Evolutionary conservation across 2,888 invertebrate genomes (phyloP), one percentile per base, ranked within the genome.

Genomic region (Drosophila multiciliata): DNA sequence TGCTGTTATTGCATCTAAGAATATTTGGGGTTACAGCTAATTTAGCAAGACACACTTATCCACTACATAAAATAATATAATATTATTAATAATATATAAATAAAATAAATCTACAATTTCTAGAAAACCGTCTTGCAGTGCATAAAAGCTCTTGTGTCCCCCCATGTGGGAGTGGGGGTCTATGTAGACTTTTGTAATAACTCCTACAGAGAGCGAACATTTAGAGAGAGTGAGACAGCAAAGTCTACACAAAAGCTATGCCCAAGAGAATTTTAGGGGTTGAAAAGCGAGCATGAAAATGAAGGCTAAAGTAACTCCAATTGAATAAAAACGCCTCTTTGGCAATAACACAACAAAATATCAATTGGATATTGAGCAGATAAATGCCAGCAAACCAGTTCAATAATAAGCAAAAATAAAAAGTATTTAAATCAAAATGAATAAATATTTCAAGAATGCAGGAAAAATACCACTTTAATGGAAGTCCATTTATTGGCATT

Each of bases 211-310:
- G 53, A 66, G 64, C 40, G 35, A 49, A 33, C 23, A 52, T 45
- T 49, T 33, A 54, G 62, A 29, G 59, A 71, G 53, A 81, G 62
- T 50, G 73, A 75, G 69, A 69, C 33, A 52, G 42, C 62, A 62
- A 70, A 77, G 73, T 82, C 82, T 84, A 68, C 84, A 84, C 67
- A 60, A 80, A 73, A 73, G 79, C 65, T 68, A 64, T 58, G 58
- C 69, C 68, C 66, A 48, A 74, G 78, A 80, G 74, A 66, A 59
- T 54, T 65, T 35, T 71, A 29, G 54, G 84, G 89, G 78, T 72
- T 71, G 78, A 55, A 78, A 42, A n/a, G n/a, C 33, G 17, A 20
- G 20, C 17, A 66, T 60, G 20, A 53, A 74, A 61, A 66, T 70
- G 54, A 72, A 70, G 61, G 59, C 65, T 52, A 59, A 71, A 68